phyloP scores from a whole-genome alignment of 2,113 vertebrate genomes.

The Galemys pyrenaicus region DNA sequence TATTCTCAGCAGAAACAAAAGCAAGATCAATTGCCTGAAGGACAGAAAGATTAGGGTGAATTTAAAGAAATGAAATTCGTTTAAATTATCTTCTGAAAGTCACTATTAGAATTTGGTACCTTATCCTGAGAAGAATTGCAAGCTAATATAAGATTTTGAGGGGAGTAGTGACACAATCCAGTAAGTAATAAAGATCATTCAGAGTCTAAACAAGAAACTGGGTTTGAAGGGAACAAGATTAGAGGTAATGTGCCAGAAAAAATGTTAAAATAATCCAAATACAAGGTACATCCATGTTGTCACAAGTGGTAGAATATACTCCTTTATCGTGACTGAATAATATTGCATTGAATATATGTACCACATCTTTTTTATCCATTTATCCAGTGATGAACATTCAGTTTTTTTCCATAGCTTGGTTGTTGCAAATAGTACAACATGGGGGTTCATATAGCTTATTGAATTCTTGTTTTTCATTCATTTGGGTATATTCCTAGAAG shows the following conservation, averaged over 20 bases:
- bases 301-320: neutral
- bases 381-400: neutral
- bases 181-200: neutral
- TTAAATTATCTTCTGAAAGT: neutral
- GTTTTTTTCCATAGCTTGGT: neutral
- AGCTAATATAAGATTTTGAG: neutral
- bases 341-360: neutral
- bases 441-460: neutral
- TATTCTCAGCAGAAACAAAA: neutral
- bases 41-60: neutral
- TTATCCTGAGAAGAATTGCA: neutral
- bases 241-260: neutral
- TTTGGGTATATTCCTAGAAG: neutral
- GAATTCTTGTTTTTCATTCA: neutral
- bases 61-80: neutral
- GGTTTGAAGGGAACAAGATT: neutral
- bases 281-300: neutral
- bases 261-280: constrained; percentile 2
- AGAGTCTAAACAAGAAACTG: neutral
- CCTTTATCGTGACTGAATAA: neutral
- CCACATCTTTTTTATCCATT: neutral
- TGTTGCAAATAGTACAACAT: neutral
- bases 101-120: neutral
- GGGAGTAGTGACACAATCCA: neutral
- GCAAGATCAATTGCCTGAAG: neutral